Evolutionary conservation across 37 sponge, comb jelly and placozoan genomes (phyloP).

Genomic region (Spongilla lacustris): DNA sequence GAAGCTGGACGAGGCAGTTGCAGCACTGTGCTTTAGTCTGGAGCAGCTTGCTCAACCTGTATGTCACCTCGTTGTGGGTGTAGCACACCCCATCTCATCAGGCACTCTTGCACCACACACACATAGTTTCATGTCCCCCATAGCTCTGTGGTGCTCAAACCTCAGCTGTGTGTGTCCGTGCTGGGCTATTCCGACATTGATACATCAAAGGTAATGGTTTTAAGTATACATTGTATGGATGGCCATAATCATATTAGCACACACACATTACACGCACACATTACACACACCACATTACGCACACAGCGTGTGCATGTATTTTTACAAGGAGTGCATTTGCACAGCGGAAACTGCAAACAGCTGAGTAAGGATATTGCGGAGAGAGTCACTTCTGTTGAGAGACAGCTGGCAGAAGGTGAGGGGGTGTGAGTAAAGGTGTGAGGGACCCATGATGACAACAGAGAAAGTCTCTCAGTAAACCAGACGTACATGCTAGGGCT

Average conservation of each 20-base stretch:
- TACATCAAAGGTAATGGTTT: neutral
- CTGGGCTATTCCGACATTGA: constrained; percentile 50
- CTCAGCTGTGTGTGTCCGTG: constrained; percentile 64
- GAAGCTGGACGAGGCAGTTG: constrained; percentile 59
- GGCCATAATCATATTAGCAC: neutral
- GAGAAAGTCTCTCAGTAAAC: too few species aligned
- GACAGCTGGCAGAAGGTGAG: constrained; percentile 41
- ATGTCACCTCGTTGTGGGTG: constrained; percentile 1
- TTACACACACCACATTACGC: constrained; percentile 7
- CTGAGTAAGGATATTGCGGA: neutral
- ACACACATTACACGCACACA: neutral
- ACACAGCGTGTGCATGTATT: constrained; percentile 55
- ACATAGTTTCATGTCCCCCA: constrained; percentile 39
- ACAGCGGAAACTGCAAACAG: constrained; percentile 23
- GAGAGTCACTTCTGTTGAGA: constrained; percentile 36
- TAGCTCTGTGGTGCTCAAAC: constrained; percentile 14
- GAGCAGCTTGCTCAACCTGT: constrained; percentile 61
- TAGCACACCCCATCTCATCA: too few species aligned
- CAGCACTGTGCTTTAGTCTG: constrained; percentile 36
- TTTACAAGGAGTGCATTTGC: constrained; percentile 53
- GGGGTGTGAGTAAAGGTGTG: neutral
- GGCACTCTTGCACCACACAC: neutral
- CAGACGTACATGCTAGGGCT: too few species aligned
- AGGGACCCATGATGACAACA: neutral
- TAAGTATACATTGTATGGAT: neutral